Evolutionary conservation across 2,797 vertebrate genomes (phyloP), one percentile per base, ranked within the genome.

Genomic region (Hippoglossus hippoglossus): DNA sequence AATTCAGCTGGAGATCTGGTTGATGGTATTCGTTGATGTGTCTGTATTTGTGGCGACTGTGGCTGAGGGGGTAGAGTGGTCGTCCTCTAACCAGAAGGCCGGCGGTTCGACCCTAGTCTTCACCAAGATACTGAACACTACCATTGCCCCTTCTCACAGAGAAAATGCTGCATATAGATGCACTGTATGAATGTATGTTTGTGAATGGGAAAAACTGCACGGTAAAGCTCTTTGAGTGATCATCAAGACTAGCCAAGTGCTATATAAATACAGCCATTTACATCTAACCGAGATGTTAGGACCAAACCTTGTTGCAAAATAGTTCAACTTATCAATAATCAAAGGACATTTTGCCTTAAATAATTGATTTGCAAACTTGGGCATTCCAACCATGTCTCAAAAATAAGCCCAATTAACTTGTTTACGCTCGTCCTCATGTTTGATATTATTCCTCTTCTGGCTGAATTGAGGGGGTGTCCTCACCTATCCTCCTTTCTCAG

Each of bases 401-500:
- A 60, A 71, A 50, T 47, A 18, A 46, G 21, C 22, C 62, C 46
- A 15, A 47, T 50, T 24, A 63, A 71, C 5, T 47, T 0, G 54
- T 57, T 49, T 68, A 39, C 15, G 58, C 11, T 73, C 28, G 55
- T 69, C 44, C 26, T 63, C 34, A 15, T 21, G 54, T 22, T 5
- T 64, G 24, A 2, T 46, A 53, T 71, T 62, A 51, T 59, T 79
- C 19, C 71, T 47, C 24, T 69, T 67, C 49, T 61, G 49, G 61
- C 47, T 70, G 54, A 50, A 60, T 63, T 54, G 51, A 54, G 5
- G 36, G 73, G 28, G 28, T 7, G 9, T 74, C n/a, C 73, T 67
- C 74, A 71, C 59, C 77, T 2, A 47, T 74, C 49, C 41, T 71
- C 34, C 52, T 60, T 60, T 79, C 41, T 57, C 15, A 79, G 74